A percentile compares a stretch with the other conserved stretches of the same genome.
Conservation (phyloP, 2,113 vertebrate species). For the Chlorodrepanis virens region DNA sequence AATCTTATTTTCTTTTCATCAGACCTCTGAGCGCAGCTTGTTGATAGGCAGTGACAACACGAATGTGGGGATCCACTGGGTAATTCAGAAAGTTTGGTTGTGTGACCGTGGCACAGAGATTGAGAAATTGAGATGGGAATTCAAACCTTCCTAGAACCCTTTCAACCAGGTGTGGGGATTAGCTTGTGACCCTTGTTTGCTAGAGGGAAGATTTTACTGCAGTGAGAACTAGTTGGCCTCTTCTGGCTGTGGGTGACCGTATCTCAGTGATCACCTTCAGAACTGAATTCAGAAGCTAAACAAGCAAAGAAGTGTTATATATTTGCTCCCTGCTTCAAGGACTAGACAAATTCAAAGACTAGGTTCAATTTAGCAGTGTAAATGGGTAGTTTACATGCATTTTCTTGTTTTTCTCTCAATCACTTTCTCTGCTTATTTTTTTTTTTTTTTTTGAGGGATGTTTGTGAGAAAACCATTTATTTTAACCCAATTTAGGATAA, state of each 20-base stretch:
- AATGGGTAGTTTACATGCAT: neutral
- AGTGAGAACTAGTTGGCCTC: neutral
- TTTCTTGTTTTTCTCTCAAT: neutral
- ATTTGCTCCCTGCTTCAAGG: neutral
- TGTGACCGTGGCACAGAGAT: neutral
- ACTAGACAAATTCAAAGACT: neutral
- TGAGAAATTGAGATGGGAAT: neutral
- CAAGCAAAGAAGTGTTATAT: neutral
- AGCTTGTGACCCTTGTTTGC: neutral
- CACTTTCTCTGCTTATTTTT: neutral
- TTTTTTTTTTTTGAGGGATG: no score
- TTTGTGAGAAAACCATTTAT: neutral
- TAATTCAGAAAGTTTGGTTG: neutral
- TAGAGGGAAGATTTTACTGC: neutral
- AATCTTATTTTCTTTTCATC: neutral
- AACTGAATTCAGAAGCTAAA: neutral
- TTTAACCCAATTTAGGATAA: neutral
- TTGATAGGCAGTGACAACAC: neutral
- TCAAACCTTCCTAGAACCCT: neutral
- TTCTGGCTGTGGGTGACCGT: neutral
- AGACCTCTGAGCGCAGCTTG: neutral
- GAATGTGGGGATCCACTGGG: neutral
- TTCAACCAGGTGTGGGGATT: neutral
- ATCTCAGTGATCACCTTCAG: neutral
- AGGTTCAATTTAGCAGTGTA: neutral